Conservation (phyloP, 92 coral and sea anemone species). For the Micromussa lordhowensis region DNA sequence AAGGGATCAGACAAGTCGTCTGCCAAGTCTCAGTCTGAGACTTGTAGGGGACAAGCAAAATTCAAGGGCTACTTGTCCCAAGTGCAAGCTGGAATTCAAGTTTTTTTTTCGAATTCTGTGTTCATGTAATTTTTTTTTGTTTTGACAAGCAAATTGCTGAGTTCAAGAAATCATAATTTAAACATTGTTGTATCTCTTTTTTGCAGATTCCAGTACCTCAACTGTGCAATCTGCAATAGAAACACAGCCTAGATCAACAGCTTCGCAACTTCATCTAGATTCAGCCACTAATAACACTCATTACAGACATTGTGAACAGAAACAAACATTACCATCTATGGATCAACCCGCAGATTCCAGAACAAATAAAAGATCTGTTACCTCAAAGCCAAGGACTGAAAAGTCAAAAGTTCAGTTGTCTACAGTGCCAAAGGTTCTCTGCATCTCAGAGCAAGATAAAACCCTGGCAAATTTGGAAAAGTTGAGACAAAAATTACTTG, state of each 20-base stretch:
- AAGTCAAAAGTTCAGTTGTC: background rate
- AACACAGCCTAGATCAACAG: constrained; percentile 15
- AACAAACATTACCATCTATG: background rate
- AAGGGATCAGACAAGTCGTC: too few relatives aligned
- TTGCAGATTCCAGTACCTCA: constrained; percentile 58
- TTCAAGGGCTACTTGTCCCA: too few relatives aligned
- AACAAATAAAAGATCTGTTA: constrained; percentile 7
- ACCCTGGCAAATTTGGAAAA: constrained; percentile 71
- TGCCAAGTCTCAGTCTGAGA: too few relatives aligned
- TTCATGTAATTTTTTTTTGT: too few relatives aligned
- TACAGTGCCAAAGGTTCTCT: background rate
- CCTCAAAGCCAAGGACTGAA: background rate
- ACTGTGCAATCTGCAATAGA: constrained; percentile 48
- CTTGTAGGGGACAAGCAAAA: too few relatives aligned
- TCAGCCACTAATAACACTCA: background rate
- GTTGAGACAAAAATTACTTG: constrained; percentile 66
- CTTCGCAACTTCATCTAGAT: constrained; percentile 50
- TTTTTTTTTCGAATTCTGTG: too few relatives aligned
- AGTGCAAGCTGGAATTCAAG: too few relatives aligned
- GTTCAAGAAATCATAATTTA: background rate
- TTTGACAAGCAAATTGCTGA: too few relatives aligned
- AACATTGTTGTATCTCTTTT: background rate
- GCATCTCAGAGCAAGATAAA: constrained; percentile 48
- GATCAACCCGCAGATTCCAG: background rate
- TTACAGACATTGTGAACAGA: background rate